Base-by-base conservation (phyloP, 2,113 vertebrate species). In the Pteronura brasiliensis region DNA sequence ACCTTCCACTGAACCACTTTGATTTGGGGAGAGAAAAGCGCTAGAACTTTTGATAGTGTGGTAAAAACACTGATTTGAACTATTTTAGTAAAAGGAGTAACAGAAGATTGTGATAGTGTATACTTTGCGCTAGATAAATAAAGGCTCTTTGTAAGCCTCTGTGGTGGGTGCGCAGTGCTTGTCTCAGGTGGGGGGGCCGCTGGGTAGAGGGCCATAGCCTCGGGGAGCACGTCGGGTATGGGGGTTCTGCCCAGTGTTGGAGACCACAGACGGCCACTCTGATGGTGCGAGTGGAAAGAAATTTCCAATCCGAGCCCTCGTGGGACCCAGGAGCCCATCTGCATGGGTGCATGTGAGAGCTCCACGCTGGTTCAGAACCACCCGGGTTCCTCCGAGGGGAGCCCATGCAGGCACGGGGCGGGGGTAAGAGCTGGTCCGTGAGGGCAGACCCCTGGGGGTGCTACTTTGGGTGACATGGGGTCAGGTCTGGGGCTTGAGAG, bases 21-120 rank as follows among this genome's bases (percentile, higher is more conserved):
- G 97, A 98, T 97, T 98, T 98, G 88, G 84, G 92, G 88, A 84
- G 96, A 96, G 90, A 97, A 77, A 96, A 95, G 25, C 94, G 97
- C 90, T 95, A 98, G 96, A 98, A 98, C 99, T 98, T 99, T 99
- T 99, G 98, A 99, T 99, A 99, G 99, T 98, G 99, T 98, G 99
- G 97, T 99, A 98, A 99, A 98, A 98, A 98, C 98, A 98, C 92
- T 99, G 36, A 98, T 99, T 98, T 99, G 98, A 98, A 98, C 99
- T 99, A 99, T 99, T 99, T 99, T 99, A 99, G 99, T 99, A 99
- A 98, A 98, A 98, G 98, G 98, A 98, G 99, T 98, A 98, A 98
- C 98, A 98, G 90, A 82, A 57, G 87, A 98, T 96, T 98, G 98
- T 99, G 99, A 98, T 97, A 98, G 99, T 99, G 99, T 98, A 97